Conservation (phyloP, 2,113 vertebrate species). For the Gasterosteus aculeatus region DNA sequence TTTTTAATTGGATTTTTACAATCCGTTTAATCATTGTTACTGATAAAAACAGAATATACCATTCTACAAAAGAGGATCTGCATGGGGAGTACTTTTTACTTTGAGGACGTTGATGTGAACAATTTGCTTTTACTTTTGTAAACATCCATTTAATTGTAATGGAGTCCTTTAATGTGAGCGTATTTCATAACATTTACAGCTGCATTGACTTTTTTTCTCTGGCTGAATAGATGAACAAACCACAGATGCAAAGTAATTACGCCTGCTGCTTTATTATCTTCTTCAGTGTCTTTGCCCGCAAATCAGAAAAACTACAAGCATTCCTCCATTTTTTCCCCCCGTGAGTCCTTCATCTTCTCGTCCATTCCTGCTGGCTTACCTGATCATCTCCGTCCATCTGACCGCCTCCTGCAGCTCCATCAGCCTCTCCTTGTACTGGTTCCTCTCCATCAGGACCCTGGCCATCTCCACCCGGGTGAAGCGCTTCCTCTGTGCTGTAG, state of each 20-base stretch:
- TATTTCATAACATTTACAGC: not conserved
- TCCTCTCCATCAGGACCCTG: constrained; percentile 96
- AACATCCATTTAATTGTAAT: not conserved
- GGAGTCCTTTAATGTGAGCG: not conserved
- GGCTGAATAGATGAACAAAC: not conserved
- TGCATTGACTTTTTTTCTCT: not conserved
- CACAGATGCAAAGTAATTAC: not conserved
- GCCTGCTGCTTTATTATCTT: not conserved
- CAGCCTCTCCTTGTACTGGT: constrained; percentile 98
- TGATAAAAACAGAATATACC: not conserved
- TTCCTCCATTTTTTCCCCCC: not conserved
- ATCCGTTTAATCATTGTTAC: not conserved
- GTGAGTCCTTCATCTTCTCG: not conserved
- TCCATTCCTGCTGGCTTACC: constrained; percentile 72
- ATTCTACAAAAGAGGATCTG: not conserved
- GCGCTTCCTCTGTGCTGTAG: constrained; percentile 95
- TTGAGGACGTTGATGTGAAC: not conserved
- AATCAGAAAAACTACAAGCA: not conserved
- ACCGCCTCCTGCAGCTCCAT: constrained; percentile 99
- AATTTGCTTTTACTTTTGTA: not conserved
- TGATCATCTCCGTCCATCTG: constrained; percentile 99
- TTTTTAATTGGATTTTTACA: too few species aligned
- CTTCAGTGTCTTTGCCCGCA: too few species aligned
- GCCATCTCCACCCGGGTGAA: constrained; percentile 99
- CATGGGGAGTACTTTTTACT: not conserved